Evolutionary conservation across 2,888 invertebrate species (phyloP).

Genomic region (Chalcosyrphus nemorum): DNA sequence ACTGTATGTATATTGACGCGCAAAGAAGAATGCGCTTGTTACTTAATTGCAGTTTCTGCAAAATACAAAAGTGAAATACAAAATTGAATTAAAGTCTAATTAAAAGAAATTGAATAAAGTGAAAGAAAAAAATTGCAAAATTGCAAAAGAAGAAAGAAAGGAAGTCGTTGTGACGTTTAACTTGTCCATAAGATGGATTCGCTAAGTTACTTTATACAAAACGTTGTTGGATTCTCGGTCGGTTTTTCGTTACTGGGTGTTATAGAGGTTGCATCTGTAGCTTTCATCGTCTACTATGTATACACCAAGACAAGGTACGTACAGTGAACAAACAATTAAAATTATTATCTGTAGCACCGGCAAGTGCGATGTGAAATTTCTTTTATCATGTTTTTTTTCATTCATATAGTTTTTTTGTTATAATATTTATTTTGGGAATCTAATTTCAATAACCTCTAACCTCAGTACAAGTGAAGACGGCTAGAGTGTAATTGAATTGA

Average conservation of each 20-base stretch:
- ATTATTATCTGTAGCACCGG: neutral
- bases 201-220: conserved; percentile 78
- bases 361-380: conserved; percentile 6
- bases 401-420: too few relatives aligned
- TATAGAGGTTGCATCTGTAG: conserved; percentile 80
- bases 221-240: conserved; percentile 76
- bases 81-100: conserved; percentile 55
- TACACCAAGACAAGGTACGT: conserved; percentile 81
- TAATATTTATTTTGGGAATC: conserved; percentile 17
- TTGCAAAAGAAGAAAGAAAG: conserved; percentile 26
- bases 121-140: too few relatives aligned
- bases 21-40: conserved; percentile 62
- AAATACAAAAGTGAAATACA: conserved; percentile 55
- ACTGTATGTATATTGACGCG: conserved; percentile 52
- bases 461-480: conserved; percentile 5
- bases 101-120: conserved; percentile 39
- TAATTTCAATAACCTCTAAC: conserved; percentile 25
- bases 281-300: conserved; percentile 80
- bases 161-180: conserved; percentile 17
- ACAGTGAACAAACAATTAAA: conserved; percentile 8
- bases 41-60: conserved; percentile 65
- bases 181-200: conserved; percentile 74
- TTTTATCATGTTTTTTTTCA: conserved; percentile 16
- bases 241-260: conserved; percentile 80
- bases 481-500: neutral